Percentiles rank a stretch among this genome's conserved stretches.
Evolutionary conservation across 2,113 vertebrate genomes (phyloP).

Genomic region (Maccullochella peelii): DNA sequence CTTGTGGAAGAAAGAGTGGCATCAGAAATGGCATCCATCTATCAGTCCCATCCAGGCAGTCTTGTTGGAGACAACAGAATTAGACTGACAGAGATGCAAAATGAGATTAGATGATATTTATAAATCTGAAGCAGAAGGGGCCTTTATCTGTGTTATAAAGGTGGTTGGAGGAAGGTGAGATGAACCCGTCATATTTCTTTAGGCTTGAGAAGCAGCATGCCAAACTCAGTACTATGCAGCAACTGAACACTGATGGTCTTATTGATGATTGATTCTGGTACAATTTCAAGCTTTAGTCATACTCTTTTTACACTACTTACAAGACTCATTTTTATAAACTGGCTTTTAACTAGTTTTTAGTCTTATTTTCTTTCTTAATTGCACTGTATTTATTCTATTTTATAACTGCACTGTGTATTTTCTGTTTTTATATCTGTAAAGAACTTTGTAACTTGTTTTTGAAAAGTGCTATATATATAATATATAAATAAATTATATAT

Average conservation of each 20-base stretch:
- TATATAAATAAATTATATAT: background rate
- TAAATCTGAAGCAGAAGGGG: background rate
- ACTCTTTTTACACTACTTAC: background rate
- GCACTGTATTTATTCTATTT: background rate
- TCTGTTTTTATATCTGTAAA: background rate
- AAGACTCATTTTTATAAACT: no score
- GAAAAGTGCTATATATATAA: no score
- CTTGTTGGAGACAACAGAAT: background rate
- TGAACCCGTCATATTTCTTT: background rate
- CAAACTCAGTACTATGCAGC: background rate
- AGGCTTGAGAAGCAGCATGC: background rate
- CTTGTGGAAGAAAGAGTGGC: background rate
- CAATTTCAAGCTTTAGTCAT: background rate
- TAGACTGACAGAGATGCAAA: background rate
- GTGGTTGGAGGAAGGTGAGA: constrained; percentile 4
- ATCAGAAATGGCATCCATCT: background rate
- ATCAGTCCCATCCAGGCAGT: background rate
- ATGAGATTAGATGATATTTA: constrained; percentile 5
- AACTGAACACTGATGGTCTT: background rate
- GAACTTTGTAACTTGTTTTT: background rate
- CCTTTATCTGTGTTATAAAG: background rate
- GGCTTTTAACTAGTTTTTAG: no score
- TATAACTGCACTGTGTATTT: background rate
- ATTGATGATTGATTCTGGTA: background rate
- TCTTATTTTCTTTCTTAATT: no score